A percentile compares a stretch with the other conserved stretches of the same genome.
Evolutionary conservation across 2,888 invertebrate genomes (phyloP).

Genomic region (Leucania comma): DNA sequence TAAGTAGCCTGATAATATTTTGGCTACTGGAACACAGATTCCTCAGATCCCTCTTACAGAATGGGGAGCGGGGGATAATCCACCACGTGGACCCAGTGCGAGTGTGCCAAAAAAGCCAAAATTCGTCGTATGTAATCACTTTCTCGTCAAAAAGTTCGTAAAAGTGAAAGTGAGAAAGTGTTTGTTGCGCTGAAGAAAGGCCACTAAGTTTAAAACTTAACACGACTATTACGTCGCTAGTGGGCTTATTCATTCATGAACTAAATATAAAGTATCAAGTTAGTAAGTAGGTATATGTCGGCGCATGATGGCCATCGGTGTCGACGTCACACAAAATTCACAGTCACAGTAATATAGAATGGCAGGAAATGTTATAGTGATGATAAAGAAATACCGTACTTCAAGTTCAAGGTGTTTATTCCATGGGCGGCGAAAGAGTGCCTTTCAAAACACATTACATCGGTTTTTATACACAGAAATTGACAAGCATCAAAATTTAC

Average conservation of each 20-base stretch:
- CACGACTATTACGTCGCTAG: slow-evolving; percentile 19
- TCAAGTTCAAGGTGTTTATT: too few relatives aligned
- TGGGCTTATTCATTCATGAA: slow-evolving; percentile 25
- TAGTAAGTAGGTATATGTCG: slow-evolving; percentile 4
- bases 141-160: not conserved
- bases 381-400: too few relatives aligned
- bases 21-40: not conserved
- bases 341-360: too few relatives aligned
- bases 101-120: not conserved
- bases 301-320: too few relatives aligned
- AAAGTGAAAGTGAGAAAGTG: not conserved
- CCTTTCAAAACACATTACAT: too few relatives aligned
- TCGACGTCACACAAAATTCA: too few relatives aligned
- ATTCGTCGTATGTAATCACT: too few relatives aligned
- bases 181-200: not conserved
- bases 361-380: too few relatives aligned
- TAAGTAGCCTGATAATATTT: not conserved
- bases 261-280: slow-evolving; percentile 29
- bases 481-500: too few relatives aligned
- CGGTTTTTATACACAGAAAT: too few relatives aligned
- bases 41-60: not conserved
- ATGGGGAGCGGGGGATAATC: not conserved
- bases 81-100: not conserved
- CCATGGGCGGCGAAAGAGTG: too few relatives aligned
- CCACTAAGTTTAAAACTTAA: slow-evolving; percentile 23